phyloP scores from a whole-genome alignment of 2,888 invertebrate species.

The Sericinus montela region DNA sequence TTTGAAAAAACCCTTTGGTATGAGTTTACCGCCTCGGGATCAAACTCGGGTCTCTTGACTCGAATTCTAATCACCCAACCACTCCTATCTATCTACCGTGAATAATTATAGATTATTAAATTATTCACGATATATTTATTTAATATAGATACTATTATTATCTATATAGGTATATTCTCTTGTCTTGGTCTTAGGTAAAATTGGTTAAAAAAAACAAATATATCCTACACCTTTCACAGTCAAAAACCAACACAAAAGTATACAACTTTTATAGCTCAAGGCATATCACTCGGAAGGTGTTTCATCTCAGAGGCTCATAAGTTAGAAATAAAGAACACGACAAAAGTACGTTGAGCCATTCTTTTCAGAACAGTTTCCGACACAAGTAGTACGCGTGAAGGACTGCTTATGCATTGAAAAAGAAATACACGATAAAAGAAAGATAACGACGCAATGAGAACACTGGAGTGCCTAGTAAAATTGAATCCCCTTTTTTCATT shows the following conservation, averaged over 20 bases:
- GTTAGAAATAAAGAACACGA: conserved; percentile 18
- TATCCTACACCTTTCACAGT: not conserved
- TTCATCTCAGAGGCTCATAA: conserved; percentile 19
- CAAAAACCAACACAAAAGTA: conserved; percentile 3
- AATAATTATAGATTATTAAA: too few species aligned
- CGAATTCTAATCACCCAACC: too few species aligned
- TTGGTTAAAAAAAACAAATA: conserved; percentile 4
- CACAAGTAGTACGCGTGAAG: conserved; percentile 15
- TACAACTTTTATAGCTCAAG: conserved; percentile 12
- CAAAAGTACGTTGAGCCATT: conserved; percentile 19
- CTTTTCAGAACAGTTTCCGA: conserved; percentile 18
- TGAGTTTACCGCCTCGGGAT: too few species aligned
- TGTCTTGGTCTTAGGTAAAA: too few species aligned
- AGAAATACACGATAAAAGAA: conserved; percentile 17
- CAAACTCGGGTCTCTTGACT: too few species aligned
- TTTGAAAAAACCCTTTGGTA: too few species aligned
- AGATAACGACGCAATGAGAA: conserved; percentile 11
- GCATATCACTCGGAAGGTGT: conserved; percentile 16
- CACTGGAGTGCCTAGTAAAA: conserved; percentile 9
- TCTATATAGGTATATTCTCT: too few species aligned
- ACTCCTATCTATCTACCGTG: too few species aligned
- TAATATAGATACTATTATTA: too few species aligned
- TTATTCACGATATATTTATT: too few species aligned
- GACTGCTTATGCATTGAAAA: conserved; percentile 18
- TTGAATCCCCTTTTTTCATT: too few species aligned